phyloP scores from a whole-genome alignment of 2,888 invertebrate genomes.

The Hydroisotoma schaefferi region DNA sequence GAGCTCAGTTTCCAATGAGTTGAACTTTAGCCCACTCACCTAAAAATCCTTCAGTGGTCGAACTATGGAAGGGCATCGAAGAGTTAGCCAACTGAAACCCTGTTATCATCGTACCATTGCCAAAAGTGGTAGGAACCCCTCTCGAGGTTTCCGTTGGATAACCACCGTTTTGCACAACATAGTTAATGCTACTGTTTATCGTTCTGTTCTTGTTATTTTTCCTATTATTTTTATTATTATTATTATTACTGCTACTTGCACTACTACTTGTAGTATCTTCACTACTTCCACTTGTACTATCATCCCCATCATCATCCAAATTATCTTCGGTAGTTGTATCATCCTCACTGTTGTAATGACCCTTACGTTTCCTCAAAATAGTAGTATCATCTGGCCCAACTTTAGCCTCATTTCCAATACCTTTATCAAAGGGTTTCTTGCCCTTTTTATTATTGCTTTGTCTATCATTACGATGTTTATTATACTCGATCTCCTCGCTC shows the following conservation, averaged over 20 bases:
- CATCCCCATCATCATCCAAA: neutral
- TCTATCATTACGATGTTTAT: slow-evolving; percentile 10
- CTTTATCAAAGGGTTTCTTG: neutral
- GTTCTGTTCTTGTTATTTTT: neutral
- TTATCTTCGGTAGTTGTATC: neutral
- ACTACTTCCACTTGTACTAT: neutral
- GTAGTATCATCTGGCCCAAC: too few relatives aligned
- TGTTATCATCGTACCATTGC: neutral
- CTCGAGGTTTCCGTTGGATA: neutral
- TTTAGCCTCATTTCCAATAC: neutral
- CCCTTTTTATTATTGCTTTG: slow-evolving; percentile 13
- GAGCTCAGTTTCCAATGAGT: slow-evolving; percentile 26
- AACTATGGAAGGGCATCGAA: neutral
- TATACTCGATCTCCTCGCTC: slow-evolving; percentile 28
- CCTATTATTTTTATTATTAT: neutral
- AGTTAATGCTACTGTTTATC: slow-evolving; percentile 1
- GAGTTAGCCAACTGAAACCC: neutral
- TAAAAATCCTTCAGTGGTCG: slow-evolving; percentile 25
- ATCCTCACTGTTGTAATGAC: neutral
- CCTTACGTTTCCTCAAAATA: neutral
- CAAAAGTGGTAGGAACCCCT: neutral
- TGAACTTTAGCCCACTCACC: slow-evolving; percentile 40
- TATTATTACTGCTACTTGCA: neutral
- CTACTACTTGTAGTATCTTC: neutral
- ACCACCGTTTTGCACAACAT: neutral